These are phyloP conservation scores for Hemiprocne comata DNA, from an alignment of 2,113 vertebrate genomes.

Conservation along the genomic window DNA sequence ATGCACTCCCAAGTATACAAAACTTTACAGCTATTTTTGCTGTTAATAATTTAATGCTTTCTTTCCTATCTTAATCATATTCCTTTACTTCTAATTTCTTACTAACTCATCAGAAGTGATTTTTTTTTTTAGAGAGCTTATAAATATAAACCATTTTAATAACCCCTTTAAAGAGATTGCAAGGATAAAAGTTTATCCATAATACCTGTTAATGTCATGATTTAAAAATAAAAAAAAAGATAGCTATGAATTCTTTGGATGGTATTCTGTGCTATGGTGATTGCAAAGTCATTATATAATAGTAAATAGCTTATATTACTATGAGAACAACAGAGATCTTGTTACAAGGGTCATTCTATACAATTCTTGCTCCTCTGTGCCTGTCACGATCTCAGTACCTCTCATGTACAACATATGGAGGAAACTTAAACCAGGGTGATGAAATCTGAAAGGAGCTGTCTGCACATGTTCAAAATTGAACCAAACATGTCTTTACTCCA, in stretches of 20 bases:
- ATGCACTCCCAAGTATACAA: accelerated
- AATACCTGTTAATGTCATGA: neutral
- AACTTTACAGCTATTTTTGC: neutral
- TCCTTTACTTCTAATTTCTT: neutral
- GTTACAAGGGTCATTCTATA: neutral
- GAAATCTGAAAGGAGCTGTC: neutral
- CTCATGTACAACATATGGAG: neutral
- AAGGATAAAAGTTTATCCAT: neutral
- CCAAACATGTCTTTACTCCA: neutral
- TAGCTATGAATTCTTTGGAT: neutral
- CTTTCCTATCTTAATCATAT: neutral
- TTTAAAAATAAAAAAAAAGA: neutral
- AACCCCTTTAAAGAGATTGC: neutral
- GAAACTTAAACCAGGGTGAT: neutral
- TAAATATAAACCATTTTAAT: neutral
- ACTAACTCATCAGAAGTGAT: neutral
- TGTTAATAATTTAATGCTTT: neutral
- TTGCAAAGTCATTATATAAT: neutral
- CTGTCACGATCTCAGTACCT: neutral
- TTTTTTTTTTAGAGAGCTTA: neutral
- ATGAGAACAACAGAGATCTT: neutral
- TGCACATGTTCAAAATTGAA: neutral
- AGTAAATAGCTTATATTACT: neutral
- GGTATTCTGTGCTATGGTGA: accelerated
- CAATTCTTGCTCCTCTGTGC: neutral